Evolutionary conservation across 2,797 vertebrate genomes (phyloP), one percentile per base, ranked within the genome.

Genomic region (Astyanax mexicanus): DNA sequence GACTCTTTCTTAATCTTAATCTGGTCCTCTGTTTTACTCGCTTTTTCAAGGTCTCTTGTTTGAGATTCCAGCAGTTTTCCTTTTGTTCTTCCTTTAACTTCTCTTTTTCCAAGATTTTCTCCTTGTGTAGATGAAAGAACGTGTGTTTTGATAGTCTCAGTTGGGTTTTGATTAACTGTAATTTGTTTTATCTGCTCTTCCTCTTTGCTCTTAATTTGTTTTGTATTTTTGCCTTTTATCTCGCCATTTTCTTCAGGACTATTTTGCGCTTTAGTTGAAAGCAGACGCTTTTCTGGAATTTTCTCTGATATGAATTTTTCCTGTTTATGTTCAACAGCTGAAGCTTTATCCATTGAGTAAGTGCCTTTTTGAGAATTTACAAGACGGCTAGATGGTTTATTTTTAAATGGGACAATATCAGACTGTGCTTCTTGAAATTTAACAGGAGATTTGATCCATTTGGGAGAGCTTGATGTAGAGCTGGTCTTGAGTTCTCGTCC

Each of bases 401-500:
- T 19, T 23, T 47, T 15, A n/a, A 47, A 47, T 4, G 17, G 1
- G 2, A 42, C 6, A 45, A 10, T 3, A 4, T 2, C 45, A 45
- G 44, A 45, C 47, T 49, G 47, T 21, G 49, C 47, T 1, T 44
- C 42, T 44, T 32, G 60, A 71, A 12, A 17, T 25, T 44, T 60
- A 29, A 27, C 6, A 69, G 44, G 38, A 7, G 42, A 64, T 11
- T 49, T 19, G 47, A n/a, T 21, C 6, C 19, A 13, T 44, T 44
- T 13, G 2, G 42, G 13, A 4, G 1, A 45, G n/a, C 72, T 77
- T 32, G 47, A 0, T 35, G 9, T n/a, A 79, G 74, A 61, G 66
- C 75, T 77, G 65, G 12, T 21, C 68, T 77, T 71, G n/a, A n/a
- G n/a, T 71, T 29, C 55, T 40, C 51, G 21, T 38, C 45, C 44